phyloP scores from a whole-genome alignment of 2,888 invertebrate genomes.

The Zonitis immaculata region DNA sequence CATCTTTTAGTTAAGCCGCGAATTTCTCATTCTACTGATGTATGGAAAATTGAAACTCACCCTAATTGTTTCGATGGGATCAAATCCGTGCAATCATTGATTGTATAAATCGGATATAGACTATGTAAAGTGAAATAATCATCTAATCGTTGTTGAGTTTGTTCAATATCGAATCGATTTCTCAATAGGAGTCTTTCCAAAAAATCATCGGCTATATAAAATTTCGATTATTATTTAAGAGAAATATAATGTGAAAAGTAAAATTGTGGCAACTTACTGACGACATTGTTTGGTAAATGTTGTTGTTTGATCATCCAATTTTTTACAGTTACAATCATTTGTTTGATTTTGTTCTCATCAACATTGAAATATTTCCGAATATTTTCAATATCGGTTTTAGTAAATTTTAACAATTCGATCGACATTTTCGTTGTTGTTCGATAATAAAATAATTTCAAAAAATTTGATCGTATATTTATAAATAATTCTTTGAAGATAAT shows the following conservation, averaged over 20 bases:
- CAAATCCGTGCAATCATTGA: not conserved
- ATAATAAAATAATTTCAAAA: too few relatives aligned
- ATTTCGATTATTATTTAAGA: too few relatives aligned
- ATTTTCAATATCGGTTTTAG: constrained; percentile 1
- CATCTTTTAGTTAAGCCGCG: too few relatives aligned
- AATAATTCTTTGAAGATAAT: too few relatives aligned
- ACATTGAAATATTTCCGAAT: not conserved
- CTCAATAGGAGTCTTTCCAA: constrained; percentile 5
- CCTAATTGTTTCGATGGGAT: not conserved
- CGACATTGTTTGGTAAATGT: not conserved
- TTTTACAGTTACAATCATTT: not conserved
- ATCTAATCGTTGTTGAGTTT: constrained; percentile 6
- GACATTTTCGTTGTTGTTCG: not conserved
- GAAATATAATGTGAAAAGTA: too few relatives aligned
- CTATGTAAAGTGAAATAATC: constrained; percentile 1
- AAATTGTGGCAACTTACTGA: too few relatives aligned
- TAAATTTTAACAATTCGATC: not conserved
- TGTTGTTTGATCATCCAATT: constrained; percentile 5
- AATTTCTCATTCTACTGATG: too few relatives aligned
- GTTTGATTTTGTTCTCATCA: not conserved
- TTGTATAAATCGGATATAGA: not conserved
- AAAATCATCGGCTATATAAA: not conserved
- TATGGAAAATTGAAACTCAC: too few relatives aligned
- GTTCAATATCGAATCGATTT: constrained; percentile 9
- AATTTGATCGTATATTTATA: too few relatives aligned